Percentiles rank a stretch among this genome's conserved stretches.
These are phyloP conservation scores for Catharus fuscescens DNA, from an alignment of 2,113 vertebrate species.

Conservation along the genomic window DNA sequence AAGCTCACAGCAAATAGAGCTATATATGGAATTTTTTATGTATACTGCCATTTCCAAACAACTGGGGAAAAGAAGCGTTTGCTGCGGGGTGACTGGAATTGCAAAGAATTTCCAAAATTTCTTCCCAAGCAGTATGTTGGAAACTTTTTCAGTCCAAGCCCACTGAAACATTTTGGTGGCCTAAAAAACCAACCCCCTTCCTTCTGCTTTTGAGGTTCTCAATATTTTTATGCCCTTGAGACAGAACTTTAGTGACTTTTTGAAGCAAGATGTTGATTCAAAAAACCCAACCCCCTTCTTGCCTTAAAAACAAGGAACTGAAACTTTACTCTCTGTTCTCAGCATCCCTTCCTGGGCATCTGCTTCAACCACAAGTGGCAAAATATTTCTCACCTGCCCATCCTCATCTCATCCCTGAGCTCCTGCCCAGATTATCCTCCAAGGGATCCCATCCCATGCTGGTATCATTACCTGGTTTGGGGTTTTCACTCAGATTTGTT, in stretches of 20 bases:
- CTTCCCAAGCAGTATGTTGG: not conserved
- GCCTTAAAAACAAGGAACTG: not conserved
- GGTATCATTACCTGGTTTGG: not conserved
- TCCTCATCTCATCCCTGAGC: not conserved
- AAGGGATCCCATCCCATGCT: not conserved
- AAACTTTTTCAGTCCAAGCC: not conserved
- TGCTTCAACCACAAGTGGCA: not conserved
- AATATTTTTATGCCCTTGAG: not conserved
- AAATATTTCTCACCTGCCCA: not conserved
- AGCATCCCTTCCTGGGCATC: not conserved
- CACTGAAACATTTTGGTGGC: not conserved
- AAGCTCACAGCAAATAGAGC: not conserved
- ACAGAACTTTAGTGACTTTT: not conserved
- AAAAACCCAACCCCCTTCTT: not conserved
- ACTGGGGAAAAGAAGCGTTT: not conserved
- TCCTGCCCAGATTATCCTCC: not conserved
- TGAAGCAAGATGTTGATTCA: not conserved
- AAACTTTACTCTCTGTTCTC: slow-evolving; percentile 13
- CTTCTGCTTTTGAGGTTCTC: slow-evolving; percentile 63
- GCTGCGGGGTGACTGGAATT: not conserved
- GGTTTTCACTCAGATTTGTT: not conserved
- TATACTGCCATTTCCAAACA: not conserved
- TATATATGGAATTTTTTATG: not conserved
- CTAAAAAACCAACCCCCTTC: not conserved
- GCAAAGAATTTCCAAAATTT: not conserved